These are phyloP conservation scores for Lasioglossum malachurum DNA, from an alignment of 2,888 invertebrate genomes.

Conservation along the genomic window DNA sequence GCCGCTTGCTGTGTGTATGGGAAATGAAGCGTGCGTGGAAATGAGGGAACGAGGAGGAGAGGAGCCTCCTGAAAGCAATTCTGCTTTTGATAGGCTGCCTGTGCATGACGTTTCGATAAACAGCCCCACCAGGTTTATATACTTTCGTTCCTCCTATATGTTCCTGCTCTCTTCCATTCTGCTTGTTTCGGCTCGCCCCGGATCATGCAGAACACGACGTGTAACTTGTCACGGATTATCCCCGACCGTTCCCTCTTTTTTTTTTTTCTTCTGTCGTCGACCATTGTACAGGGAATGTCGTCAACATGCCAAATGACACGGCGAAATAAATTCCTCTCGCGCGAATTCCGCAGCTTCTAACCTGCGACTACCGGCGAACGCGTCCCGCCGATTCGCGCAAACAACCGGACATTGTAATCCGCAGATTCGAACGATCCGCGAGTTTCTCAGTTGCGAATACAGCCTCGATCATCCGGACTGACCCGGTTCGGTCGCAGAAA, in stretches of 20 bases:
- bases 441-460: too few relatives aligned
- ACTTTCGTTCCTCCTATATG: slow-evolving; percentile 63
- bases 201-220: slow-evolving; percentile 63
- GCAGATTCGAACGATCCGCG: too few relatives aligned
- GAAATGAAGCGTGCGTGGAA: slow-evolving; percentile 73
- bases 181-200: slow-evolving; percentile 46
- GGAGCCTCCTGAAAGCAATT: slow-evolving; percentile 59
- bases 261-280: neutral
- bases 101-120: slow-evolving; percentile 83
- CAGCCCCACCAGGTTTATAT: slow-evolving; percentile 71
- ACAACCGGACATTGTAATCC: neutral
- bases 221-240: slow-evolving; percentile 67
- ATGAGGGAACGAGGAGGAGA: slow-evolving; percentile 48
- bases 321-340: neutral
- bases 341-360: neutral
- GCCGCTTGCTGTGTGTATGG: slow-evolving; percentile 42
- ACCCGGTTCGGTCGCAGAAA: too few relatives aligned
- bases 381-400: neutral
- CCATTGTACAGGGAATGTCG: slow-evolving; percentile 31
- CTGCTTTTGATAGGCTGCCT: slow-evolving; percentile 78
- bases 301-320: slow-evolving; percentile 18
- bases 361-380: too few relatives aligned
- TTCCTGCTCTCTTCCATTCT: slow-evolving; percentile 44
- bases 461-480: too few relatives aligned
- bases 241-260: neutral